A percentile compares a stretch with the other conserved stretches of the same genome.
Conservation (phyloP, 2,888 invertebrate genomes). For the Acleris laterana region DNA sequence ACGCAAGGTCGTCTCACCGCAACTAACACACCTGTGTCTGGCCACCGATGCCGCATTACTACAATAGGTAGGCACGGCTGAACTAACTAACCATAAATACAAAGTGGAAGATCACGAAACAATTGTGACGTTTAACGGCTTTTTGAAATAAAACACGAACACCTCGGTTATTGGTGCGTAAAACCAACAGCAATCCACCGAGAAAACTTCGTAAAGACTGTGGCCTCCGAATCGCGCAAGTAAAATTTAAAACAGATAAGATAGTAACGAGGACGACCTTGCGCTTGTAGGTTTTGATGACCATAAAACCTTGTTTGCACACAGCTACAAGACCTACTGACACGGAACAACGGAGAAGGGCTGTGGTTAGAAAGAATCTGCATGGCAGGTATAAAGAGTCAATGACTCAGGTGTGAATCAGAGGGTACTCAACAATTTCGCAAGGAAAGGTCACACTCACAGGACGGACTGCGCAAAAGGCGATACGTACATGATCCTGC, state of each 20-base stretch:
- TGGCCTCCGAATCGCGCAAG: conserved; percentile 55
- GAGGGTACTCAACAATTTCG: conserved; percentile 27
- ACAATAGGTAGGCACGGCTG: conserved; percentile 17
- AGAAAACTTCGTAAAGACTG: conserved; percentile 54
- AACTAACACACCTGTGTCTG: conserved; percentile 32
- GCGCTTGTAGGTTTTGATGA: conserved; percentile 33
- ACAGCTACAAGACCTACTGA: conserved; percentile 8
- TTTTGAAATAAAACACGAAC: conserved; percentile 21
- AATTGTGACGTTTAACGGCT: conserved; percentile 38
- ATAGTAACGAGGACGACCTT: conserved; percentile 57
- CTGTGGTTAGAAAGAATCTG: conserved; percentile 31
- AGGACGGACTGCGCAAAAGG: conserved; percentile 7
- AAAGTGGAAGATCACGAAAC: conserved; percentile 54
- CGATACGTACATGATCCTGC: conserved; percentile 73
- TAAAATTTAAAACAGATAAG: conserved; percentile 64
- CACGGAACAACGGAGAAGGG: conserved; percentile 40
- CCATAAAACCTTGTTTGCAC: conserved; percentile 22
- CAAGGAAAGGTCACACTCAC: conserved; percentile 27
- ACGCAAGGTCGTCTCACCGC: conserved; percentile 59
- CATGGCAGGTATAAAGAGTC: conserved; percentile 38
- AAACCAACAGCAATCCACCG: conserved; percentile 58
- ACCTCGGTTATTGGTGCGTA: conserved; percentile 48
- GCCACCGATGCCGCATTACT: conserved; percentile 28
- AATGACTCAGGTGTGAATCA: conserved; percentile 49
- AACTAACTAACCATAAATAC: conserved; percentile 41